Conservation (phyloP, 2,113 vertebrate genomes). For the Salvelinus namaycush region DNA sequence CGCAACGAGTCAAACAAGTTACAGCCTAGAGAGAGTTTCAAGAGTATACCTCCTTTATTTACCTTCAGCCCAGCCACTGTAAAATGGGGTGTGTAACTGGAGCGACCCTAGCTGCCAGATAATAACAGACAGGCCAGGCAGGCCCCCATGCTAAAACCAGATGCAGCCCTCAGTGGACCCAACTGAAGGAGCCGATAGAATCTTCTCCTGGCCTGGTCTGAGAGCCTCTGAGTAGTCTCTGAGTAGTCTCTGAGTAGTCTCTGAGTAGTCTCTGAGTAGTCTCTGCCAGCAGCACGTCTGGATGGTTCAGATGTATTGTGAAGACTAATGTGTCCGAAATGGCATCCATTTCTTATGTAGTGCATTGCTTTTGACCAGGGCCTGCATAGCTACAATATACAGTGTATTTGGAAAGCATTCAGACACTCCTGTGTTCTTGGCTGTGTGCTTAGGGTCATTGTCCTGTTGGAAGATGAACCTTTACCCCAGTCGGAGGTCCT, state of each 20-base stretch:
- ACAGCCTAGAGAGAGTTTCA: neutral
- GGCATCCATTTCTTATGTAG: too few species aligned
- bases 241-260: neutral
- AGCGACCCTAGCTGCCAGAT: neutral
- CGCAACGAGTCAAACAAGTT: too few species aligned
- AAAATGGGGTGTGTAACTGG: neutral
- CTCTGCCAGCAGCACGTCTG: neutral
- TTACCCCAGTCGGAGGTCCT: too few species aligned
- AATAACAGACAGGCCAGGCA: too few species aligned
- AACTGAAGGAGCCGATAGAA: neutral
- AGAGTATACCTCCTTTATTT: neutral
- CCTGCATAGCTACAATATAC: too few species aligned
- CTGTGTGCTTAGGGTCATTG: too few species aligned
- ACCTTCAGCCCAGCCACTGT: neutral
- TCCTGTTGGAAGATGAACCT: too few species aligned
- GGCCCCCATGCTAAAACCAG: neutral
- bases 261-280: neutral
- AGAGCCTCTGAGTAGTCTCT: too few species aligned
- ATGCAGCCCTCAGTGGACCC: too few species aligned
- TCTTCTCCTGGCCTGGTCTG: neutral
- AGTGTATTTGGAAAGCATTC: too few species aligned
- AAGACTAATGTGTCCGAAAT: neutral
- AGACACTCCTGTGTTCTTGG: too few species aligned
- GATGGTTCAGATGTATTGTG: neutral
- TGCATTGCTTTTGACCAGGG: too few species aligned